Base-by-base conservation (phyloP, 2,888 invertebrate genomes). In the Sclerodermus sp. region DNA sequence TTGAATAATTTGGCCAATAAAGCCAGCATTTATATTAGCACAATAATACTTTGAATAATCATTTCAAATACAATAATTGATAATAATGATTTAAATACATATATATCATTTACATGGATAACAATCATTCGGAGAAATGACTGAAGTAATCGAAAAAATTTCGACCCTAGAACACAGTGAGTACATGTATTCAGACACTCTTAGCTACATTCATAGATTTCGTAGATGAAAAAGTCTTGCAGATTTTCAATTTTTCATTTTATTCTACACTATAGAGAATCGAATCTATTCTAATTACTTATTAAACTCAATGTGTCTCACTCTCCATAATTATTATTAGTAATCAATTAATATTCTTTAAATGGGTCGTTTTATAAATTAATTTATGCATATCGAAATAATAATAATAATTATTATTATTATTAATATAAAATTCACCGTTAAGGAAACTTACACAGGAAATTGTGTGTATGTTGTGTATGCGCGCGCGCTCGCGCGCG, bases 21-120 rank as follows among this genome's bases (percentile, higher is more conserved):
- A 70, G 64, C 65, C 66, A 13, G 45, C 52, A 59, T 67, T 70
- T 65, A 68, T 69, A 67, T 68, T 68, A 66, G 70, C 64, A 70
- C 66, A 70, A 67, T 71, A 71, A 71, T 70, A 71, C 61, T 69
- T 68, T 55, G 60, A 66, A 70, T 69, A 66, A 58, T 66, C 62
- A 64, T 60, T 66, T 68, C 53, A 62, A 67, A 66, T 69, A 68
- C 66, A 71, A 62, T 68, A 66, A 65, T 69, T 51, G 57, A 61
- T 62, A 57, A 56, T 66, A 62, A 68, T 64, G 53, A 58, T 63
- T 66, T 63, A 58, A 64, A 64, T 68, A 66, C 62, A 64, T 64
- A 62, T 58, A 64, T 51, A 45, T 57, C 39, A 61, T 60, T 66
- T 69, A 65, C 64, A 70, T 60, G 59, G 57, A 62, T 67, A 66